Evolutionary conservation across 2,888 invertebrate genomes (phyloP).

Genomic region (Rhopalosiphum nymphaeae): DNA sequence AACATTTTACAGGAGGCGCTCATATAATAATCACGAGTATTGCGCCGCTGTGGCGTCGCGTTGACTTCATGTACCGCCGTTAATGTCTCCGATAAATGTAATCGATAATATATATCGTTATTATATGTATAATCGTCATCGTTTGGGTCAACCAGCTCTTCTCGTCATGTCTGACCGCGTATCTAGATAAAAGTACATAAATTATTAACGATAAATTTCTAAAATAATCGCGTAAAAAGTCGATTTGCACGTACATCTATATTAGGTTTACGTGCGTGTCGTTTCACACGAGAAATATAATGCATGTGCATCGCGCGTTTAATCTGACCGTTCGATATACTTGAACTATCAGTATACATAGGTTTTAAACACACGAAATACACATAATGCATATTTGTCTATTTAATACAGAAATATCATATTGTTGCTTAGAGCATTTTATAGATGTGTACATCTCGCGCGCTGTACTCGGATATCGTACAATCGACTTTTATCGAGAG

Average conservation of each 20-base stretch:
- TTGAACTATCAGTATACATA: neutral
- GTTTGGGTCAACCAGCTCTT: neutral
- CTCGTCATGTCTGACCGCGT: neutral
- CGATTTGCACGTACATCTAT: neutral
- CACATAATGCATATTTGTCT: neutral
- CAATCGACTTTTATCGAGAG: neutral
- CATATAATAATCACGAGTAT: neutral
- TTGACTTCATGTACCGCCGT: conserved; percentile 50
- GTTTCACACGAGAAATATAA: neutral
- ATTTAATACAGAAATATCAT: neutral
- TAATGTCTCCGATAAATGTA: conserved; percentile 56
- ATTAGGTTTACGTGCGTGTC: neutral
- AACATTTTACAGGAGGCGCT: neutral
- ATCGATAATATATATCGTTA: neutral
- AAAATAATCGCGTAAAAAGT: neutral
- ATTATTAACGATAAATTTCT: neutral
- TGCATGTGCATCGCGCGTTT: neutral
- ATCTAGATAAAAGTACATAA: neutral
- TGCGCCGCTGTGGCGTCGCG: neutral
- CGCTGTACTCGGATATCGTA: neutral
- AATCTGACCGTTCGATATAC: neutral
- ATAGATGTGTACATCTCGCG: neutral
- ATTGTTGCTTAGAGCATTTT: neutral
- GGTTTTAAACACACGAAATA: neutral
- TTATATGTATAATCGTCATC: neutral